Evolutionary conservation across 2,888 invertebrate species (phyloP), one percentile per base, ranked within the genome.

Genomic region (Volucella inflata): DNA sequence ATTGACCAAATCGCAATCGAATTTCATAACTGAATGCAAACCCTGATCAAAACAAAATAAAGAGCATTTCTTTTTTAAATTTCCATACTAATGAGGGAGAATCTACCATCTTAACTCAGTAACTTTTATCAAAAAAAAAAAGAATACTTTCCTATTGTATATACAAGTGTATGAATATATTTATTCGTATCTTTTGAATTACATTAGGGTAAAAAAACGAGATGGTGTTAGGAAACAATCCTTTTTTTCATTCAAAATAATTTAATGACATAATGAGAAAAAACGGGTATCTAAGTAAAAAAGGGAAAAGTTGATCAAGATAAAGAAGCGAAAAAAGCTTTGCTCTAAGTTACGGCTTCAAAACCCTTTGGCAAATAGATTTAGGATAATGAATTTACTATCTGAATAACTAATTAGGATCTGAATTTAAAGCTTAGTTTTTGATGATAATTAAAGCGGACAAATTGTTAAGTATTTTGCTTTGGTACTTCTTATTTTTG

Each of bases 171-270:
- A n/a, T n/a, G n/a, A n/a, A 21, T 48, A 10, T 72, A 75, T 64
- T 40, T 64, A n/a, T 75, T 81, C 57, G 44, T 57, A 51, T 65
- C 64, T 59, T 48, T 71, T 65, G 64, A 78, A 83, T 78, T 68
- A 64, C 67, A 48, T 48, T 46, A 44, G 16, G 50, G 68, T 64
- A 74, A 50, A 74, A 70, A 83, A 78, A 68, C 46, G 76, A 62
- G 78, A 85, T 80, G 80, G 85, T 85, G 84, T 80, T 84, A 80
- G 84, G 80, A 84, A 84, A 84, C 80, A 84, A 84, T 84, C 75
- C 84, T 84, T 84, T 21, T n/a, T 85, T 81, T 76, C 85, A 85
- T 81, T 85, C 81, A 81, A 85, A 85, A 85, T 81, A 85, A 85
- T 85, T 81, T 85, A 85, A 85, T 85, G 85, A 77, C 85, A 81